Conservation (phyloP, 2,113 vertebrate species). For the Mormoops blainvillei region DNA sequence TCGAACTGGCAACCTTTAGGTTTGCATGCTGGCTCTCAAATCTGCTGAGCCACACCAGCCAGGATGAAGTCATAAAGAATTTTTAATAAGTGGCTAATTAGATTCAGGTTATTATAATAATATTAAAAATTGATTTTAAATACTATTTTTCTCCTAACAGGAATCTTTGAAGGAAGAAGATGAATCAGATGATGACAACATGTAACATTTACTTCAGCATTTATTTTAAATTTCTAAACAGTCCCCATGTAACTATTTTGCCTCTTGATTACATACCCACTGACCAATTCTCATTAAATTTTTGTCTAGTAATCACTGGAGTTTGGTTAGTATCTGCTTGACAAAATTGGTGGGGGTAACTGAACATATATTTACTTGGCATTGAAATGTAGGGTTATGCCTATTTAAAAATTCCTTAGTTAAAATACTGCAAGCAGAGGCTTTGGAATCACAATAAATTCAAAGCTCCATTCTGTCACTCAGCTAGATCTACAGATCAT, state of each 20-base stretch:
- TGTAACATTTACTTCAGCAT: slow-evolving; percentile 84
- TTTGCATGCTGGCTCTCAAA: too few relatives aligned
- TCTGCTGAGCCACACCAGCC: too few relatives aligned
- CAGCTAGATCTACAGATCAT: neutral
- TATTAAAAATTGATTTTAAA: slow-evolving; percentile 17
- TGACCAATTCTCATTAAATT: slow-evolving; percentile 82
- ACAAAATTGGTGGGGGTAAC: neutral
- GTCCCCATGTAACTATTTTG: slow-evolving; percentile 40
- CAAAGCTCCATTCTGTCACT: neutral
- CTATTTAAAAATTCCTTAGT: neutral
- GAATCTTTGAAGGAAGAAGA: slow-evolving; percentile 99
- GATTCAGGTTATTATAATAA: neutral
- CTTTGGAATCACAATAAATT: neutral
- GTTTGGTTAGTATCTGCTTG: slow-evolving; percentile 26
- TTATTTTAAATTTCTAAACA: slow-evolving; percentile 68
- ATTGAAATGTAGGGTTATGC: neutral
- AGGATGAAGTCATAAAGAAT: neutral
- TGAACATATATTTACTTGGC: neutral
- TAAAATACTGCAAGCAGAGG: neutral
- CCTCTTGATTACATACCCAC: slow-evolving; percentile 13
- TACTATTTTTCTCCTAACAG: slow-evolving; percentile 77
- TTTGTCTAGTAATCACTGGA: slow-evolving; percentile 57
- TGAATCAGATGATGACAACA: slow-evolving; percentile 98
- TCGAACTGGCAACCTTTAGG: too few relatives aligned
- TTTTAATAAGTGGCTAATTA: neutral